These are phyloP conservation scores for Melanotus villosus DNA, from an alignment of 2,888 invertebrate genomes.

Conservation along the genomic window DNA sequence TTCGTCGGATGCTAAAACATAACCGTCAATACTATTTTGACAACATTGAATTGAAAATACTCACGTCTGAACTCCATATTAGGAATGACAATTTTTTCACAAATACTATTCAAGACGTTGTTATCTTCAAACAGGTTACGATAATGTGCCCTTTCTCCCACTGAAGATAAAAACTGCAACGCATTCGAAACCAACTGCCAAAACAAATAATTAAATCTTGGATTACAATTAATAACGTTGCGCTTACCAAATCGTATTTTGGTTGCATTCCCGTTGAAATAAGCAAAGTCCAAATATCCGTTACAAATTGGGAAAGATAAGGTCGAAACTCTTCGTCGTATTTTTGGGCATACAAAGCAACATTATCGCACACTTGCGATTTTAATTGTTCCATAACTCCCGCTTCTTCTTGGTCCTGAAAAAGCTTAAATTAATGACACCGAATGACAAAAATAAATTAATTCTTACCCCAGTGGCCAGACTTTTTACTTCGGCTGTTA, in stretches of 20 bases:
- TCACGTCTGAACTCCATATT: conserved; percentile 96
- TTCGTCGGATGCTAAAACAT: conserved; percentile 84
- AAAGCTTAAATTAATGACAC: no score
- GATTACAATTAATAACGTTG: no score
- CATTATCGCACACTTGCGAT: conserved; percentile 96
- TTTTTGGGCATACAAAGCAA: conserved; percentile 94
- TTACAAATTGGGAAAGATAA: conserved; percentile 93
- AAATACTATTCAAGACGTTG: conserved; percentile 88
- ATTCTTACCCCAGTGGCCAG: conserved; percentile 77
- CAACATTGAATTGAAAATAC: conserved; percentile 31
- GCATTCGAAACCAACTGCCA: conserved; percentile 95
- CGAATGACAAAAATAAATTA: no score
- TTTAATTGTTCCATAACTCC: conserved; percentile 92
- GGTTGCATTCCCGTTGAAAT: conserved; percentile 87
- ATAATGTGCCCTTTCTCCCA: conserved; percentile 92
- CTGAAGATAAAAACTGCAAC: conserved; percentile 93
- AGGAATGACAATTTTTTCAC: conserved; percentile 98
- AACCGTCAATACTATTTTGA: background rate
- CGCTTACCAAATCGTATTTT: conserved; percentile 94
- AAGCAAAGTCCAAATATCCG: conserved; percentile 92
- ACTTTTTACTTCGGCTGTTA: conserved; percentile 83
- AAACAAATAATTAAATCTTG: conserved; percentile 55
- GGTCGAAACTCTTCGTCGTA: conserved; percentile 97
- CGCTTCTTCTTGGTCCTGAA: conserved; percentile 85
- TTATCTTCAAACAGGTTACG: conserved; percentile 91